Evolutionary conservation across 2,797 vertebrate genomes (phyloP), one percentile per base, ranked within the genome.

Genomic region (Mormyrus proboscirostris): DNA sequence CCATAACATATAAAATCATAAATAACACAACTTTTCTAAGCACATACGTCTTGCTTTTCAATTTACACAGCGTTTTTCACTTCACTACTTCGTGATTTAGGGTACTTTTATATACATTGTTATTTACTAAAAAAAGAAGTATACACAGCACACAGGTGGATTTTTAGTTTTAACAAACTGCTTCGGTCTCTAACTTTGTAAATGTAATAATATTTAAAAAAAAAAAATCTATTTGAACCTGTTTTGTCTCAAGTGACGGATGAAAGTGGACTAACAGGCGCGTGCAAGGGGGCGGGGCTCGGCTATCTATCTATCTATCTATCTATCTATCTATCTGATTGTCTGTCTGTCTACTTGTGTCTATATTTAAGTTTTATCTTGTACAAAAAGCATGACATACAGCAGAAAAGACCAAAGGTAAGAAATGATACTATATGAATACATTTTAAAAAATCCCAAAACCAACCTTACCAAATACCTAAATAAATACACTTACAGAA

Each of bases 1-100:
- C 93, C 94, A 93, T 93, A 85, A 85, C 83, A 85, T 85, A 82
- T 85, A 50, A 85, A 85, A 85, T 51, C 83, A 22, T 50, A 85
- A 85, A 85, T 85, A 85, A 85, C 44, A 12, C 49, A 50, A 85
- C 83, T 85, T 85, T 85, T 85, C 4, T 4, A 85, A 49, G 22
- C 25, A 50, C 14, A 50, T 22, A 14, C 47, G n/a, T 22, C 44
- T 85, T 50, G 83, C 49, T 6, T 51, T 85, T 49, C 10, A 85
- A 51, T 85, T 49, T 12, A 25, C 83, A 29, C 22, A 83, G 44
- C 79, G n/a, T 83, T 83, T 44, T 83, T 49, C n/a, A 47, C 44
- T 50, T 49, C 19, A 85, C 4, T 29, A 50, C 25, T 85, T 85
- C 10, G 25, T 12, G 49, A 85, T 85, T 49, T 53, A 85, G 83